Percentiles rank a stretch among this genome's conserved stretches.
Evolutionary conservation across 1,140 invertebrate genomes (phyloP).

Genomic region (Pogonus chalceus): DNA sequence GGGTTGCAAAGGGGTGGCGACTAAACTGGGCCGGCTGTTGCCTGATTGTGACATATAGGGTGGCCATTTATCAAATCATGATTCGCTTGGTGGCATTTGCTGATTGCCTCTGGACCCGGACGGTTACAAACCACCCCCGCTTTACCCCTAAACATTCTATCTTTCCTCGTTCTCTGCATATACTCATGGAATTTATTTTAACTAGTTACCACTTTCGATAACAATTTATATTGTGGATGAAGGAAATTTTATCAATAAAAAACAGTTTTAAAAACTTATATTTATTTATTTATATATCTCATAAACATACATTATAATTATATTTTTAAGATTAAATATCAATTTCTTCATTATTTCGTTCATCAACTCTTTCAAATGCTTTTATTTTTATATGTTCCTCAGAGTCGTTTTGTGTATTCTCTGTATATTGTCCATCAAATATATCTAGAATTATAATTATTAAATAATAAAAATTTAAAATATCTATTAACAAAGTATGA

Average conservation of each 20-base stretch:
- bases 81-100: not conserved
- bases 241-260: not conserved
- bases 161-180: not conserved
- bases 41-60: conserved; percentile 7
- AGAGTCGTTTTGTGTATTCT: not conserved
- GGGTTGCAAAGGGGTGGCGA: too few relatives aligned
- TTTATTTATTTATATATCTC: not conserved
- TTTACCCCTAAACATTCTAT: not conserved
- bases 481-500: too few relatives aligned
- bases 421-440: not conserved
- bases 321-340: not conserved
- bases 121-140: not conserved
- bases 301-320: not conserved
- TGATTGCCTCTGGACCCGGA: conserved; percentile 6
- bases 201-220: not conserved
- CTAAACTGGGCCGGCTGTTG: conserved; percentile 4
- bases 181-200: not conserved
- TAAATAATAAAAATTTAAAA: too few relatives aligned
- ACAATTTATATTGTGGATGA: not conserved
- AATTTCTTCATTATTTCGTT: not conserved
- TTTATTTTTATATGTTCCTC: not conserved
- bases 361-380: not conserved
- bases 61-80: conserved; percentile 6
- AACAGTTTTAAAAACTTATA: not conserved
- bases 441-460: not conserved